Percentiles rank a stretch among this genome's conserved stretches.
Evolutionary conservation across 2,113 vertebrate genomes (phyloP).

Genomic region (Coptodon bakossiorum): DNA sequence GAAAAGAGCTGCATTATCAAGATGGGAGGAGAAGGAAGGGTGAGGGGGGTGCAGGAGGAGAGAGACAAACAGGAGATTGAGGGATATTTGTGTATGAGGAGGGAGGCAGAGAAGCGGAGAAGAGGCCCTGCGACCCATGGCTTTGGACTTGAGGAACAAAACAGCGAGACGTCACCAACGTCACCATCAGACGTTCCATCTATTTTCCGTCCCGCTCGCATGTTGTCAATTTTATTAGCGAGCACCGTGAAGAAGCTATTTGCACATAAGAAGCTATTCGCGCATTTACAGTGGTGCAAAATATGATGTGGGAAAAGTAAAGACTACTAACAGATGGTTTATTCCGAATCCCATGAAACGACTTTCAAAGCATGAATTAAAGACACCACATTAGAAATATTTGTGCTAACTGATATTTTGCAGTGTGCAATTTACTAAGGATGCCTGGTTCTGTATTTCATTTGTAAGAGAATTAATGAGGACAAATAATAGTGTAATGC

Average conservation of each 20-base stretch:
- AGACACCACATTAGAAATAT: not conserved
- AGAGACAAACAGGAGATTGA: slow-evolving; percentile 26
- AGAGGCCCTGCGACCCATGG: slow-evolving; percentile 33
- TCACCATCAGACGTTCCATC: not conserved
- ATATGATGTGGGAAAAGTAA: not conserved
- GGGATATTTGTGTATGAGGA: slow-evolving; percentile 38
- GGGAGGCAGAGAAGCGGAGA: not conserved
- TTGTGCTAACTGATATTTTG: not conserved
- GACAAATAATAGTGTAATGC: not conserved
- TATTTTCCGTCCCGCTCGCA: not conserved
- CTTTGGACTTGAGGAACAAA: slow-evolving; percentile 61
- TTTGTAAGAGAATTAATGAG: not conserved
- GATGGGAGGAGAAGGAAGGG: slow-evolving; percentile 20
- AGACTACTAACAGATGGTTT: not conserved
- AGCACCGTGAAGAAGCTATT: not conserved
- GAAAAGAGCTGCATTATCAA: slow-evolving; percentile 66
- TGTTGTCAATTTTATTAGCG: not conserved
- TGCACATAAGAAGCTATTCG: not conserved
- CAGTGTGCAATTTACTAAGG: not conserved
- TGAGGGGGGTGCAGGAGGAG: not conserved
- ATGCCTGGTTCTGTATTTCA: not conserved
- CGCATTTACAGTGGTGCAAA: not conserved
- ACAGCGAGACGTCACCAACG: not conserved
- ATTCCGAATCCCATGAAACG: not conserved
- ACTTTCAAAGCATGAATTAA: not conserved